These are phyloP conservation scores for Diploscapter pachys DNA, from an alignment of 1,140 invertebrate species.

Conservation along the genomic window DNA sequence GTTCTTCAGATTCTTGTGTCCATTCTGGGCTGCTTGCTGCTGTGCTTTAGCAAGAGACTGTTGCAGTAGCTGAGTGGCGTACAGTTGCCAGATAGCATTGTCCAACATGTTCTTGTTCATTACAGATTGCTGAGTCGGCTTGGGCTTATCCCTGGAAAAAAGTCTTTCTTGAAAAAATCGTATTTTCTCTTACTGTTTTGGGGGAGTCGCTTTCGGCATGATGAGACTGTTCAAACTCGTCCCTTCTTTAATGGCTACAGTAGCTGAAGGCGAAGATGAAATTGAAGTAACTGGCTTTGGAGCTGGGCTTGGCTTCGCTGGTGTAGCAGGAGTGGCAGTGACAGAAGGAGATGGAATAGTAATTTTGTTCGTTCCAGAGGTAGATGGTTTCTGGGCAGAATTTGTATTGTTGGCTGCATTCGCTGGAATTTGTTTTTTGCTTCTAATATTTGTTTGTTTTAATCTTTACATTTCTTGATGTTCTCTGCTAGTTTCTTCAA, in stretches of 20 bases:
- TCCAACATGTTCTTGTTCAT: slow-evolving; percentile 9
- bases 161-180: not conserved
- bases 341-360: too few relatives aligned
- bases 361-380: not conserved
- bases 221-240: slow-evolving; percentile 4
- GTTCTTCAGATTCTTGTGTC: slow-evolving; percentile 10
- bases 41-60: not conserved
- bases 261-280: not conserved
- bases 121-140: not conserved
- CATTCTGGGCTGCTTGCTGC: too few relatives aligned
- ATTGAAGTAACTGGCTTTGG: too few relatives aligned
- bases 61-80: slow-evolving; percentile 14
- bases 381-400: not conserved
- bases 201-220: not conserved
- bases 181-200: not conserved
- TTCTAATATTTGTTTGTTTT: not conserved
- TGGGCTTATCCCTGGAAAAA: not conserved
- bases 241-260: not conserved
- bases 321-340: too few relatives aligned
- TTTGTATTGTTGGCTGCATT: not conserved
- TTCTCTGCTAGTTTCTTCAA: slow-evolving; percentile 17
- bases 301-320: too few relatives aligned
- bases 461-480: slow-evolving; percentile 2
- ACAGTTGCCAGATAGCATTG: slow-evolving; percentile 17
- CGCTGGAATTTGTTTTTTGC: not conserved